Evolutionary conservation across 2,888 invertebrate species (phyloP), one percentile per base, ranked within the genome.

Genomic region (Dioctria rufipes): DNA sequence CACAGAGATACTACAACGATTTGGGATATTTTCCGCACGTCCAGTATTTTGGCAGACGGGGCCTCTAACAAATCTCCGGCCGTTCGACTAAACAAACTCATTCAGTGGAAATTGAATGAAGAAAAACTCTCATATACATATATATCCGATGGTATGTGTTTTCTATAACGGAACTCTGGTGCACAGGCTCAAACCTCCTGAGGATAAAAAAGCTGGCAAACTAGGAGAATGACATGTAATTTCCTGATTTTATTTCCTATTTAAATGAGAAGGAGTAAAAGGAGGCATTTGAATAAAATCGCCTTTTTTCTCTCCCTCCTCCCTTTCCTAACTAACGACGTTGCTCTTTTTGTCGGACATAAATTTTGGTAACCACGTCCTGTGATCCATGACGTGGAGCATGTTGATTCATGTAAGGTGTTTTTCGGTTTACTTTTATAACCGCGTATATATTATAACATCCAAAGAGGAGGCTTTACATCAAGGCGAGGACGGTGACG

Each of bases 191-290:
- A n/a, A 51, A 40, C 65, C 63, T 65, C 49, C 37, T 5, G 49
- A 63, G 51, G 49, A 78, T 46, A 63, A 78, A 78, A n/a, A 63
- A 78, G 60, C 6, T 25, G 49, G 58, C 60, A 51, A 60, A 71
- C 80, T 58, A 69, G 67, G 66, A 79, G 75, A 75, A 80, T 81
- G 81, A 81, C 81, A 81, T 81, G 81, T 81, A 80, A 81, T 81
- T 81, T 81, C 81, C 81, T 81, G 81, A 80, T 81, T 81, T 81
- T 80, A 81, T 81, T 79, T 80, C 66, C 81, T 75, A 79, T 81
- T 81, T 81, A 81, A 81, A 80, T 80, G 75, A 81, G 75, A 79
- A 81, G 61, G 79, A 69, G 79, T 81, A 79, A 81, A 81, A 81
- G 13, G 71, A 58, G 61, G 54, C 25, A 71, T 81, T 81, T 80